Conservation (phyloP, 2,888 invertebrate genomes). For the Conus canariensis region DNA sequence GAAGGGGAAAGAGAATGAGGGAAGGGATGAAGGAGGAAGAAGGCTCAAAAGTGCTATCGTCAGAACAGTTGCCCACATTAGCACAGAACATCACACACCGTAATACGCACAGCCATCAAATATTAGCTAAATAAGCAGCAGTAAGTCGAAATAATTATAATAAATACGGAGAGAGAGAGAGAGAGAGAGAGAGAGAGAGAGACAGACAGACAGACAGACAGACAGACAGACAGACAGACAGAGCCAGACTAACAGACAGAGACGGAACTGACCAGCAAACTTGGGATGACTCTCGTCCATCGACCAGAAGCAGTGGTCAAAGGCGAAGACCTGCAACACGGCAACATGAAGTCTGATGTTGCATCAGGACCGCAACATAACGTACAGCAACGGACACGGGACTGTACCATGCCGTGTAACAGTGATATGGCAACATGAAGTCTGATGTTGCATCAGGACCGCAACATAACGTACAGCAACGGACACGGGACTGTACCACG, state of each 20-base stretch:
- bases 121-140: too few species aligned
- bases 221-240: neutral
- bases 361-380: neutral
- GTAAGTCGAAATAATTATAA: too few species aligned
- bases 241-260: too few species aligned
- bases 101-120: too few species aligned
- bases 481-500: too few species aligned
- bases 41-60: too few species aligned
- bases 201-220: neutral
- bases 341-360: neutral
- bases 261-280: constrained; percentile 85
- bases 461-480: too few species aligned
- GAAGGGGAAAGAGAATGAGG: too few species aligned
- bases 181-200: neutral
- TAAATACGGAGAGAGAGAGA: neutral
- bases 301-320: constrained; percentile 99
- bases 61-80: too few species aligned
- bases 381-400: neutral
- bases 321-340: constrained; percentile 87
- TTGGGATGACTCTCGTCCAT: constrained; percentile 83
- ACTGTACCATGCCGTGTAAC: neutral
- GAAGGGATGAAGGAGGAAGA: too few species aligned
- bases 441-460: too few species aligned
- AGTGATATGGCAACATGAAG: neutral
- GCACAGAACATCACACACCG: too few species aligned